Percentiles rank a stretch among this genome's conserved stretches.
Evolutionary conservation across 2,113 vertebrate species (phyloP).

Genomic region (Labeo catla): DNA sequence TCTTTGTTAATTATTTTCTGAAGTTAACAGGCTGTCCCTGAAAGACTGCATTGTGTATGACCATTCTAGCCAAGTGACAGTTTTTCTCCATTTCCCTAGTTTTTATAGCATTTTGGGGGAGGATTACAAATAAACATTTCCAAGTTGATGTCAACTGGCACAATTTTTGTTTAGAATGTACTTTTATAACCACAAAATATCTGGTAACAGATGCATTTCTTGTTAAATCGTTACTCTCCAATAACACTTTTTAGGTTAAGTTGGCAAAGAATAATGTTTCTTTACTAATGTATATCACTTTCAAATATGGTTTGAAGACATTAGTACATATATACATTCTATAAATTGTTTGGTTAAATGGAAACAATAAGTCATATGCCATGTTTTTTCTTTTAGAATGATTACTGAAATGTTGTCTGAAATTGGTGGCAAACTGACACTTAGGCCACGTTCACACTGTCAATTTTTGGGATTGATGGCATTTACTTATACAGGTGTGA

Average conservation of each 20-base stretch:
- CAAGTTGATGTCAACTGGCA: background rate
- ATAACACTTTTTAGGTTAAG: background rate
- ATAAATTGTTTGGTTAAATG: background rate
- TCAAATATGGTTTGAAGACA: background rate
- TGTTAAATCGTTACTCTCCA: background rate
- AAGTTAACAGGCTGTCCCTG: background rate
- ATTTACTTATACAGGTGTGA: no score
- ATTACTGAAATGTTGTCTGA: background rate
- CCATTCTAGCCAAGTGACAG: background rate
- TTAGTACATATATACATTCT: background rate
- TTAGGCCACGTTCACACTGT: no score
- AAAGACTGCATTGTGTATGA: background rate
- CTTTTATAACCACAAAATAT: background rate
- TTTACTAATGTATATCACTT: background rate
- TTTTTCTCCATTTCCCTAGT: background rate
- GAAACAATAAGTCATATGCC: background rate
- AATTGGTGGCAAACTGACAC: background rate
- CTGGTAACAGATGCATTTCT: background rate
- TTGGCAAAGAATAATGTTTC: background rate
- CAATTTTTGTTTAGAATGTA: background rate
- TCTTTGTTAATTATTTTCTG: background rate
- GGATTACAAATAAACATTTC: background rate
- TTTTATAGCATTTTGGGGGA: background rate
- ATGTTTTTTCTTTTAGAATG: background rate
- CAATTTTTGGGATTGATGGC: no score